phyloP scores from a whole-genome alignment of 2,113 vertebrate species.

The Perca flavescens region DNA sequence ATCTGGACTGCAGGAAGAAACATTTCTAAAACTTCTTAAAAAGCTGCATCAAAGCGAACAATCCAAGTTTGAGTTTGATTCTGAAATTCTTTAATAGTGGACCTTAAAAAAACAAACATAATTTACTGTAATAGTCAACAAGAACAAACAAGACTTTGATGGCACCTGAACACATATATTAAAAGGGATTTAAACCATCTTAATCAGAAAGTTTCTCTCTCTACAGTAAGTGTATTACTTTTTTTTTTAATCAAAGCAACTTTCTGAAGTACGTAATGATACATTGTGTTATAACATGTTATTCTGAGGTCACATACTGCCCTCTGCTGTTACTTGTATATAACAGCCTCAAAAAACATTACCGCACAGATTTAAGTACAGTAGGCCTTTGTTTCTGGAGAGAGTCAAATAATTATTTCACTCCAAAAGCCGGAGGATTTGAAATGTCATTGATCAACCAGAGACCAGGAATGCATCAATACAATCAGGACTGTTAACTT shows the following conservation, averaged over 20 bases:
- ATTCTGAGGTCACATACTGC: conserved; percentile 62
- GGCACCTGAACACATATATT: not conserved
- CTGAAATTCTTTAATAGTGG: not conserved
- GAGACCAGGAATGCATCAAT: not conserved
- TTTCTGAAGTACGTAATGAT: not conserved
- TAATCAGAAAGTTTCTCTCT: not conserved
- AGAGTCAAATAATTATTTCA: not conserved
- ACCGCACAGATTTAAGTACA: not conserved
- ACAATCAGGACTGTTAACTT: not conserved
- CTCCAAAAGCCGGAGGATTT: not conserved
- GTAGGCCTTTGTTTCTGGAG: not conserved
- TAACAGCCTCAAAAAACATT: not conserved
- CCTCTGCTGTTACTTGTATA: conserved; percentile 57
- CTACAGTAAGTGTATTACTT: not conserved
- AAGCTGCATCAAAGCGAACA: conserved; percentile 1
- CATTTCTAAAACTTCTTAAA: conserved; percentile 22
- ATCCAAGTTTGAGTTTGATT: not conserved
- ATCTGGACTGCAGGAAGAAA: conserved; percentile 27
- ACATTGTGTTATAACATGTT: not conserved
- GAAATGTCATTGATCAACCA: not conserved
- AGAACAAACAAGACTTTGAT: conserved; percentile 8
- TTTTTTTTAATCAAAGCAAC: no score
- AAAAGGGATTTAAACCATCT: not conserved
- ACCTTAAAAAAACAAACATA: not conserved
- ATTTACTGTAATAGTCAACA: not conserved